phyloP scores from a whole-genome alignment of 2,113 vertebrate species.

The Peromyscus leucopus region DNA sequence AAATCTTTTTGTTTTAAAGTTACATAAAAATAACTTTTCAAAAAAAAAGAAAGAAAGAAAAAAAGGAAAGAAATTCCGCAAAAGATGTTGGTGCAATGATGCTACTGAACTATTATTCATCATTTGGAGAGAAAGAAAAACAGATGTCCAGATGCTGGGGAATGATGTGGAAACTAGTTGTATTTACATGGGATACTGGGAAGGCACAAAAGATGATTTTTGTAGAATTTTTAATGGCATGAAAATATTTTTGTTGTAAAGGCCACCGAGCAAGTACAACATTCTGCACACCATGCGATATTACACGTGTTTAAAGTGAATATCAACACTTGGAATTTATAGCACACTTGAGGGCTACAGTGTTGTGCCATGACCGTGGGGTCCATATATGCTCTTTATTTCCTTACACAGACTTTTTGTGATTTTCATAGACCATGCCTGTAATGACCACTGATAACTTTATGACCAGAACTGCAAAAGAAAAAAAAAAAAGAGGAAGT shows the following conservation, averaged over 20 bases:
- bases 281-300: not conserved
- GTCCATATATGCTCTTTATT: constrained; percentile 22
- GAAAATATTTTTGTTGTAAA: constrained; percentile 50
- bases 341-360: not conserved
- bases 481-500: not conserved
- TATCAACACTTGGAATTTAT: not conserved
- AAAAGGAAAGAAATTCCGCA: not conserved
- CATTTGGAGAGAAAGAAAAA: constrained; percentile 40
- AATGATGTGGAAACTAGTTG: not conserved
- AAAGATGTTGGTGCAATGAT: constrained; percentile 23
- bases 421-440: constrained; percentile 43
- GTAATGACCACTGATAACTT: constrained; percentile 36
- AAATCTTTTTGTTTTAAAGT: constrained; percentile 57
- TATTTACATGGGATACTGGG: not conserved
- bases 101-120: constrained; percentile 16
- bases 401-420: constrained; percentile 21
- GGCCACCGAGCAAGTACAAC: not conserved
- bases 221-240: constrained; percentile 34
- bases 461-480: not conserved
- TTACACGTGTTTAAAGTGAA: not conserved
- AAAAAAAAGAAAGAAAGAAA: not conserved
- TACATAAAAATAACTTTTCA: constrained; percentile 16
- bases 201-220: not conserved
- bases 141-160: not conserved
- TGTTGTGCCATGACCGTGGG: not conserved